phyloP scores from a whole-genome alignment of 2,888 invertebrate species.

The Steinernema carpocapsae region DNA sequence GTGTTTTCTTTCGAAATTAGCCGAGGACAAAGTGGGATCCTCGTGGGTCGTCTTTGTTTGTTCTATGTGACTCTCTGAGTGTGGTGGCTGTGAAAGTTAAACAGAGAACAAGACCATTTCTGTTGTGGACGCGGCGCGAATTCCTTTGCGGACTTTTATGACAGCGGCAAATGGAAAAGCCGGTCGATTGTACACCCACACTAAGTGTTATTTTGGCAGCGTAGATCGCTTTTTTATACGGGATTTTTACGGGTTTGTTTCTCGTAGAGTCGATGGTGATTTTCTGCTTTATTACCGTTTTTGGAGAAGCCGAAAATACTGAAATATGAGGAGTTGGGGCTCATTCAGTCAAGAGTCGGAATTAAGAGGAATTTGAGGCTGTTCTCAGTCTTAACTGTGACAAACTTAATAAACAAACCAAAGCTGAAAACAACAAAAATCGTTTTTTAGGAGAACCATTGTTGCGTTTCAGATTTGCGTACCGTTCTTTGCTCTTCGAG shows the following conservation, averaged over 20 bases:
- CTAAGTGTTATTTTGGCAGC: not conserved
- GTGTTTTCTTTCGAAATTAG: not conserved
- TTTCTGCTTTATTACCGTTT: too few relatives aligned
- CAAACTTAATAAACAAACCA: too few relatives aligned
- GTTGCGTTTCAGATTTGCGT: too few relatives aligned
- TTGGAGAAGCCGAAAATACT: too few relatives aligned
- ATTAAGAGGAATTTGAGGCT: too few relatives aligned
- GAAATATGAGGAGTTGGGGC: too few relatives aligned
- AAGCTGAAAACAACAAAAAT: too few relatives aligned
- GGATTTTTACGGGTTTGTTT: not conserved
- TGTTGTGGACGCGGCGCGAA: conserved; percentile 18
- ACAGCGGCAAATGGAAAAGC: conserved; percentile 9
- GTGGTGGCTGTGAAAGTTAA: conserved; percentile 27
- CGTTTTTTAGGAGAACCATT: too few relatives aligned
- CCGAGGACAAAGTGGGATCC: not conserved
- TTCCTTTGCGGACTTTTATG: conserved; percentile 29
- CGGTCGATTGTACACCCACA: conserved; percentile 13
- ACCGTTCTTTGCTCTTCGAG: too few relatives aligned
- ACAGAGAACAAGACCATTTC: conserved; percentile 30
- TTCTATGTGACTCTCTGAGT: not conserved
- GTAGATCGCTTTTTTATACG: not conserved
- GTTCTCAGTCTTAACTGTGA: too few relatives aligned
- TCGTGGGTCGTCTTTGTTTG: conserved; percentile 23
- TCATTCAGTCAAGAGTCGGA: too few relatives aligned
- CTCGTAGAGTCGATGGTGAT: not conserved